Evolutionary conservation across 2,888 invertebrate genomes (phyloP), one percentile per base, ranked within the genome.

Genomic region (Scaptomyza tumidula): DNA sequence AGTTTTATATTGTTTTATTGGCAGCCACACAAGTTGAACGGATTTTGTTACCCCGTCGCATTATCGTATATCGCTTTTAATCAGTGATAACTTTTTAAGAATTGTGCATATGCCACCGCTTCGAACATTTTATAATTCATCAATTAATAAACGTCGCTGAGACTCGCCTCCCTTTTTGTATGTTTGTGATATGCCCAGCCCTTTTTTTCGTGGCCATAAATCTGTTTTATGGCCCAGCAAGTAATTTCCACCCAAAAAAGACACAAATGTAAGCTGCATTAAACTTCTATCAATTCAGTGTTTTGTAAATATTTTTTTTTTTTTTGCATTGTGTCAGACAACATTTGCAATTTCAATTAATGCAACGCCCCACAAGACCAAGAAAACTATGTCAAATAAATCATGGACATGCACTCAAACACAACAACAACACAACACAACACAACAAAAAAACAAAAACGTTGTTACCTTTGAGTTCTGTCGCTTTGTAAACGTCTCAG

Each of bases 331-430:
- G n/a, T 14, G 24, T 68, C 58, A 50, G 56, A 46, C 69, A 67
- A 68, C 71, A 89, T 89, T 89, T 89, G 89, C 90, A 88, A 89
- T 89, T 89, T 88, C 79, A 89, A 86, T 88, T 89, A 90, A 89
- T 84, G 79, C 84, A 85, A 87, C 84, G 89, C 89, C 89, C 80
- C 59, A 44, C 59, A 44, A 65, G 67, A 74, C 63, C 60, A 16
- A 71, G 46, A 71, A 76, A 88, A 89, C 76, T 90, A 78, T 89
- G 89, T 88, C 85, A 90, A 82, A 90, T 90, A 90, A 90, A 91
- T 90, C 91, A 90, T 78, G 75, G 69, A 74, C 59, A 45, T 52
- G 55, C 58, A 48, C 29, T 31, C 45, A 39, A 43, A 52, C 53
- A 29, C 39, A 39, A 35, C 35, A n/a, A 37, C 3, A 35, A 5